Evolutionary conservation across 2,113 vertebrate species (phyloP).

Genomic region (Ardeotis arabs): DNA sequence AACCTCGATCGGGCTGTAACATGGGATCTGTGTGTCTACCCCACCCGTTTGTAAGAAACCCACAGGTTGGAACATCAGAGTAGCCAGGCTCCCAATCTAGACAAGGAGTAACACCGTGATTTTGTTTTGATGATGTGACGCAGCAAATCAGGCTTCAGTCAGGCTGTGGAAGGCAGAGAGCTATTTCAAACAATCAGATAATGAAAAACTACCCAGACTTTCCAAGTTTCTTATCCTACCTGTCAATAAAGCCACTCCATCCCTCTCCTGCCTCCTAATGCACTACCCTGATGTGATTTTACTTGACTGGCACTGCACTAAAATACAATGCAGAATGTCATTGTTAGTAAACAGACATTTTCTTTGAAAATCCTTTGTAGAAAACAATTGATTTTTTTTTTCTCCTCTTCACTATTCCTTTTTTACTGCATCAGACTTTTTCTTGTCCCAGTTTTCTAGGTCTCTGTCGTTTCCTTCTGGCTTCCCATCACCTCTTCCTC

Average conservation of each 20-base stretch:
- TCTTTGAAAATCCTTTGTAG: neutral
- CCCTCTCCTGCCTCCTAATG: neutral
- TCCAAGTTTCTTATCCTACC: neutral
- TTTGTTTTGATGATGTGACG: neutral
- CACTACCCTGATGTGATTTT: neutral
- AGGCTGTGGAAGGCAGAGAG: neutral
- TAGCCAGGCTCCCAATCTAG: neutral
- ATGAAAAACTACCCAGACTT: conserved; percentile 27
- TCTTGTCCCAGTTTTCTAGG: neutral
- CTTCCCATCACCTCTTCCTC: neutral
- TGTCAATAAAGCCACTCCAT: conserved; percentile 32
- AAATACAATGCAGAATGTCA: neutral
- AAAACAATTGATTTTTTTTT: neutral
- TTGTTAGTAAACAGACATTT: conserved; percentile 17
- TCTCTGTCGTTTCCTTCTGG: neutral
- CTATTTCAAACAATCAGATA: conserved; percentile 7
- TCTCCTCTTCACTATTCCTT: neutral
- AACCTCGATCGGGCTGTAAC: neutral
- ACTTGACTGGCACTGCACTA: conserved; percentile 1
- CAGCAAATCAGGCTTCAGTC: neutral
- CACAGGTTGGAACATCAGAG: neutral
- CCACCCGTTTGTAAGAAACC: neutral
- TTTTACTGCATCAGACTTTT: neutral
- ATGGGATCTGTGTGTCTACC: neutral
- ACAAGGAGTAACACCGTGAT: neutral